These are phyloP conservation scores for Apocrypta bakeri DNA, from an alignment of 1,140 invertebrate species.

Conservation along the genomic window DNA sequence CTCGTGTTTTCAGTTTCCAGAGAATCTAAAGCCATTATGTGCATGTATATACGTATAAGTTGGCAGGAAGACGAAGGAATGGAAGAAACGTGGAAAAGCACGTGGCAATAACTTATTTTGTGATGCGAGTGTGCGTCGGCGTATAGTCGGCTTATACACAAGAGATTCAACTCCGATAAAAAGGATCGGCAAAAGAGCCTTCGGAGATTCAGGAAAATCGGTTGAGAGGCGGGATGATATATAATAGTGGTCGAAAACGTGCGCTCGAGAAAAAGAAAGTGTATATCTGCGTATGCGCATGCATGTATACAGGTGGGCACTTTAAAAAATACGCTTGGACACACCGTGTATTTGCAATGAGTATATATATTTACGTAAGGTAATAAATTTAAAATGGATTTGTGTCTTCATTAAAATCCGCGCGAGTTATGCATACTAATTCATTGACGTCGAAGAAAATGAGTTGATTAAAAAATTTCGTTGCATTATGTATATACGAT, in stretches of 20 bases:
- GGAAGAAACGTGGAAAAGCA: not conserved
- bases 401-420: not conserved
- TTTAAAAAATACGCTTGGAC: not conserved
- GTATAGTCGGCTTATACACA: constrained; percentile 24
- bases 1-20: not conserved
- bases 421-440: not conserved
- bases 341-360: not conserved
- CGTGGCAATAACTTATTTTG: constrained; percentile 46
- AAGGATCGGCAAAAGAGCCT: not conserved
- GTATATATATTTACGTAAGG: not conserved
- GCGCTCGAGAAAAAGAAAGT: too few species aligned
- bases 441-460: not conserved
- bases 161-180: constrained; percentile 11
- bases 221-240: not conserved
- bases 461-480: not conserved
- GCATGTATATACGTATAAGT: not conserved
- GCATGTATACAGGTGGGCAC: too few species aligned
- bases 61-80: not conserved
- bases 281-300: too few species aligned
- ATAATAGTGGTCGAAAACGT: not conserved
- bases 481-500: too few species aligned
- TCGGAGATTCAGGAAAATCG: constrained; percentile 39
- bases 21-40: not conserved
- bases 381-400: not conserved
- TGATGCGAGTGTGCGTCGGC: constrained; percentile 60